Evolutionary conservation across 2,113 vertebrate genomes (phyloP).

Genomic region (Nothoprocta pentlandii): DNA sequence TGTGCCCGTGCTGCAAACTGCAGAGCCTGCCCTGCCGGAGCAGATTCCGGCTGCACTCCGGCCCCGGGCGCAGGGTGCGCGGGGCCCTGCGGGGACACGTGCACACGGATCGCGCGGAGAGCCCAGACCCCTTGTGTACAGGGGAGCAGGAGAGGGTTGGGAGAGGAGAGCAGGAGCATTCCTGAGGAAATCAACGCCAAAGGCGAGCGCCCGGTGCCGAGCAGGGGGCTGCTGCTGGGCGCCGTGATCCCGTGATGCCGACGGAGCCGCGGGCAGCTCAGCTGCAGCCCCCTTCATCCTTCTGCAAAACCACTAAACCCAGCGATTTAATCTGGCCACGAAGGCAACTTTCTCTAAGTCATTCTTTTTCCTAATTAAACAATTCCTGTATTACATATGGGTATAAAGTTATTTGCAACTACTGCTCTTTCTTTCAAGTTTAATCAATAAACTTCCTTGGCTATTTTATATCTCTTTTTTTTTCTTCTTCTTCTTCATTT

Average conservation of each 20-base stretch:
- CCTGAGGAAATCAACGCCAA: neutral
- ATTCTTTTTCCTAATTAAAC: constrained; percentile 30
- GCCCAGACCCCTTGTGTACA: too few species aligned
- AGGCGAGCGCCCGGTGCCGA: neutral
- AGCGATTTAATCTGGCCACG: neutral
- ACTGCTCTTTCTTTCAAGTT: neutral
- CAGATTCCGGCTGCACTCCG: too few species aligned
- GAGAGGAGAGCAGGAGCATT: neutral
- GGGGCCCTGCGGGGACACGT: too few species aligned
- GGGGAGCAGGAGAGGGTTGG: neutral
- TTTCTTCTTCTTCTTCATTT: neutral
- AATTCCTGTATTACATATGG: neutral
- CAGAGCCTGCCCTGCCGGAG: too few species aligned
- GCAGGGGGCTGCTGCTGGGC: neutral
- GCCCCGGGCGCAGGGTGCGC: too few species aligned
- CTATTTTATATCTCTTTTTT: neutral
- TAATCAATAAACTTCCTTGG: neutral
- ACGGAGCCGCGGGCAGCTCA: constrained; percentile 1
- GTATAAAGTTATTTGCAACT: neutral
- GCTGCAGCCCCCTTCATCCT: neutral
- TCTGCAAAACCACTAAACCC: neutral
- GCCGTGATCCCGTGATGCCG: neutral
- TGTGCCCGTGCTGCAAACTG: too few species aligned
- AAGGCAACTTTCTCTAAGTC: constrained; percentile 8
- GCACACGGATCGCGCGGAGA: too few species aligned